A percentile compares a stretch with the other conserved stretches of the same genome.
Conservation (phyloP, 1,140 invertebrate species). For the Papilio helenus region DNA sequence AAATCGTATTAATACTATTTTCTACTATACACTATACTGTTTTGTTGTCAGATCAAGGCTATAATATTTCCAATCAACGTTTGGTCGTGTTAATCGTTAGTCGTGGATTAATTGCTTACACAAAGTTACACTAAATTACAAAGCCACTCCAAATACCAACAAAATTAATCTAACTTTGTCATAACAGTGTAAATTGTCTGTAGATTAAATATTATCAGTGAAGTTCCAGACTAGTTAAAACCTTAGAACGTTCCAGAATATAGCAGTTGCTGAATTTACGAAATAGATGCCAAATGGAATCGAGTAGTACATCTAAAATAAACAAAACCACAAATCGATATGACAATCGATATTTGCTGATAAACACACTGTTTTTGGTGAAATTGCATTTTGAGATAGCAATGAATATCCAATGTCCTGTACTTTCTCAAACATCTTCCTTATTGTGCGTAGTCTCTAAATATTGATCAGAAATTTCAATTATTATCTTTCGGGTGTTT, state of each 20-base stretch:
- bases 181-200: conserved; percentile 21
- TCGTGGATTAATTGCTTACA: conserved; percentile 4
- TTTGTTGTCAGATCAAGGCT: background rate
- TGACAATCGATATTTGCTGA: background rate
- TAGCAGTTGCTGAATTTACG: background rate
- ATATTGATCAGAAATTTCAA: no score
- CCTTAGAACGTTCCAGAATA: conserved; percentile 3
- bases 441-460: no score
- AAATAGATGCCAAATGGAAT: background rate
- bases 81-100: background rate
- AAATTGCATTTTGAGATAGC: no score
- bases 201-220: conserved; percentile 16
- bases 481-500: no score
- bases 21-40: background rate
- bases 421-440: no score
- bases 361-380: no score
- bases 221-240: conserved; percentile 6
- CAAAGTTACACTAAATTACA: conserved; percentile 18
- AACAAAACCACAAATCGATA: background rate
- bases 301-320: background rate
- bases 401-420: no score
- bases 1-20: background rate
- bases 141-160: conserved; percentile 12
- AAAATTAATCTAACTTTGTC: conserved; percentile 20
- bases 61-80: conserved; percentile 10